Evolutionary conservation across 2,113 vertebrate species (phyloP).

Genomic region (Tylochromis polylepis): DNA sequence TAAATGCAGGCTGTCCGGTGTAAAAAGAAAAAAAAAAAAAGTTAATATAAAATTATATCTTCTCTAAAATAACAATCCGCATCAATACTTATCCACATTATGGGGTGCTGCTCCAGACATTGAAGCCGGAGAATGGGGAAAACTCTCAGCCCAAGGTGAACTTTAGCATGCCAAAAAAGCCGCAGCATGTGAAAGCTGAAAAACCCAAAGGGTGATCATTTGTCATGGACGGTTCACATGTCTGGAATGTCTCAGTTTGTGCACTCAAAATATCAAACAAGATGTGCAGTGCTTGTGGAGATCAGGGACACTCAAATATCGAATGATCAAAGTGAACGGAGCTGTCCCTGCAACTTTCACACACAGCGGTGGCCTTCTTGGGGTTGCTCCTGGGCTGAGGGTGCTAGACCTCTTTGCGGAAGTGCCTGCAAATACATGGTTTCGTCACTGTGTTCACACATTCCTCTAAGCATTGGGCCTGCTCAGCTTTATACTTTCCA

Average conservation of each 20-base stretch:
- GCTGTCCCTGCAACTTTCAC: constrained; percentile 38
- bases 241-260: constrained; percentile 75
- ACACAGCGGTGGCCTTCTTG: constrained; percentile 49
- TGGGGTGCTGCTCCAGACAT: constrained; percentile 20
- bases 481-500: neutral
- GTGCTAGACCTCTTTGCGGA: constrained; percentile 65
- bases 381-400: constrained; percentile 51
- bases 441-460: constrained; percentile 72
- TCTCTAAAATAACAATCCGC: constrained; percentile 50
- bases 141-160: constrained; percentile 2
- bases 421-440: constrained; percentile 67
- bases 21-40: constrained; percentile 1
- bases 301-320: constrained; percentile 40
- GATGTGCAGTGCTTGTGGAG: constrained; percentile 57
- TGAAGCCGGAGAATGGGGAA: constrained; percentile 10
- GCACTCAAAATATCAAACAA: constrained; percentile 67
- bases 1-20: neutral
- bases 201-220: constrained; percentile 45
- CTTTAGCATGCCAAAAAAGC: constrained; percentile 21
- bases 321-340: constrained; percentile 55
- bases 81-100: constrained; percentile 32
- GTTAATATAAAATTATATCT: constrained; percentile 55
- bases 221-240: constrained; percentile 43
- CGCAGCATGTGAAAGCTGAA: constrained; percentile 22
- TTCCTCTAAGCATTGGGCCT: constrained; percentile 47